Base-by-base conservation (phyloP, 2,888 invertebrate genomes). In the Oxystoma pomonae region DNA sequence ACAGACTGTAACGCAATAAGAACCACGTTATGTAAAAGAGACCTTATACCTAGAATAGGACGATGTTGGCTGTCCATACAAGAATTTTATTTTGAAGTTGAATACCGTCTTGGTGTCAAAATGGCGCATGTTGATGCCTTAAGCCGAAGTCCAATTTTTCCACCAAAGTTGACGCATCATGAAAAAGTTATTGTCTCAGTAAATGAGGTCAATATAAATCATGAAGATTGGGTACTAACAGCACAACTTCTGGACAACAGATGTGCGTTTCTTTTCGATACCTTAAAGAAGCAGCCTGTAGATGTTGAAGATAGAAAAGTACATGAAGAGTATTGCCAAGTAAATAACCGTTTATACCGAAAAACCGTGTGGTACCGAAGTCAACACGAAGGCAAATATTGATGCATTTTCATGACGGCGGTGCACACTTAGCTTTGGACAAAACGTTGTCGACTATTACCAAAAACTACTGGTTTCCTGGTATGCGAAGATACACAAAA, bases 361-460 rank as follows among this genome's bases (percentile, higher is more conserved):
- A 57, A 59, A n/a, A n/a, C n/a, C 63, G 64, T 60, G 62, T 64
- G 1, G 63, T 67, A 19, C 65, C 63, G 12, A 62, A 57, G 57
- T 12, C 53, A 12, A 61, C 57, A 2, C 50, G 58, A 20, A 2
- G 56, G 35, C 50, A 50, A 21, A 16, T 67, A 16, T 2, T 66
- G 9, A n/a, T 58, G 12, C 58, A 67, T 51, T 65, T 70, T 59
- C 75, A 74, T 63, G 74, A 75, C 56, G 73, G 71, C 17, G 7
- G 69, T 1, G 75, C 74, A 1, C 74, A 76, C 65, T 56, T 69
- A 1, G n/a, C 59, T 3, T 53, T 67, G 1, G 70, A 71, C 9
- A 69, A 71, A 55, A 70, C 68, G 17, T 22, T 60, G 17, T 21
- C 19, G 19, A 7, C 58, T 72, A 3, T 75, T 71, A 59, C 71